A percentile compares a stretch with the other conserved stretches of the same genome.
phyloP scores from a whole-genome alignment of 2,888 invertebrate species.

The Drosophila formosana region DNA sequence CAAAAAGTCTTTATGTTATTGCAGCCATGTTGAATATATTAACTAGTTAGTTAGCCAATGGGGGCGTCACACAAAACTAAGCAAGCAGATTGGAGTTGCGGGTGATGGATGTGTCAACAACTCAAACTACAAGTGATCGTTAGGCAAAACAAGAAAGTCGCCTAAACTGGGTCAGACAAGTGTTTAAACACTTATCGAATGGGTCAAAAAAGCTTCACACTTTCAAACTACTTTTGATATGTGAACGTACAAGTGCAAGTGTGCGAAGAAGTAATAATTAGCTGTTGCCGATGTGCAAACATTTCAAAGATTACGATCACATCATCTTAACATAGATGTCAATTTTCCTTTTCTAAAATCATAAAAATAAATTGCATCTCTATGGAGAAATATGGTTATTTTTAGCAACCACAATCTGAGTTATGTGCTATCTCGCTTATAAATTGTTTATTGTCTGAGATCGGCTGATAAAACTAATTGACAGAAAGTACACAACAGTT shows the following conservation, averaged over 20 bases:
- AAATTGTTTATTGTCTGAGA: slow-evolving; percentile 18
- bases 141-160: neutral
- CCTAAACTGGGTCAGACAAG: slow-evolving; percentile 16
- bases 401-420: slow-evolving; percentile 2
- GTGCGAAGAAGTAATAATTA: neutral
- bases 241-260: neutral
- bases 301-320: neutral
- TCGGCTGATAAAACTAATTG: slow-evolving; percentile 5
- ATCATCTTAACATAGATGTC: neutral
- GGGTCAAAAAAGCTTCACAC: slow-evolving; percentile 5
- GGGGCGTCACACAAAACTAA: slow-evolving; percentile 6
- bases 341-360: slow-evolving; percentile 1
- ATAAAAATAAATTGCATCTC: neutral
- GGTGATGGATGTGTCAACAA: slow-evolving; percentile 24
- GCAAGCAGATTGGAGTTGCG: slow-evolving; percentile 16
- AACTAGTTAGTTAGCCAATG: slow-evolving; percentile 37
- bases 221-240: slow-evolving; percentile 2
- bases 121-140: slow-evolving; percentile 22
- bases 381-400: neutral
- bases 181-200: slow-evolving; percentile 12
- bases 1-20: slow-evolving; percentile 39
- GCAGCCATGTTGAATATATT: slow-evolving; percentile 56
- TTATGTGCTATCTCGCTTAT: slow-evolving; percentile 26
- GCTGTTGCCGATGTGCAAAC: neutral
- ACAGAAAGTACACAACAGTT: neutral